Evolutionary conservation across 1,140 invertebrate genomes (phyloP).

Genomic region (Sycobia sp.): DNA sequence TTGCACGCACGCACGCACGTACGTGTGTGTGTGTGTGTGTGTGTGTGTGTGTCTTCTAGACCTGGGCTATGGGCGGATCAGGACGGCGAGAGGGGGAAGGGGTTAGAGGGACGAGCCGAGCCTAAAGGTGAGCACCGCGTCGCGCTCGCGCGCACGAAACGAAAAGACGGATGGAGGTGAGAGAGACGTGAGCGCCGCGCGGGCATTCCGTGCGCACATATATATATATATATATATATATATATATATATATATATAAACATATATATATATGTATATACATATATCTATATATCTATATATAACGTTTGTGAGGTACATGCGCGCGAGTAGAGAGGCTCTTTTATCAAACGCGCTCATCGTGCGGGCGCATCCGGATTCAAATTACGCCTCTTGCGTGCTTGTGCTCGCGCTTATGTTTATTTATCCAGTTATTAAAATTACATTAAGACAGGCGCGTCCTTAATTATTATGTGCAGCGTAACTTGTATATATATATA

Average conservation of each 20-base stretch:
- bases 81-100: no score
- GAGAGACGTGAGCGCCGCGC: no score
- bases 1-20: no score
- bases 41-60: no score
- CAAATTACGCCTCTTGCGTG: conserved; percentile 58
- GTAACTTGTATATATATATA: conserved; percentile 27
- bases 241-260: no score
- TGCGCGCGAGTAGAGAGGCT: background rate
- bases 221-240: no score
- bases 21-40: background rate
- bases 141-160: no score
- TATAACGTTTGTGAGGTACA: no score
- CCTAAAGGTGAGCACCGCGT: background rate
- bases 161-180: background rate
- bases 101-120: no score
- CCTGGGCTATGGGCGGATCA: no score
- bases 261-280: no score
- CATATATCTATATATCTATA: no score
- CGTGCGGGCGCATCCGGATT: conserved; percentile 60
- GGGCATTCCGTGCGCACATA: background rate
- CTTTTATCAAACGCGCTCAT: conserved; percentile 58
- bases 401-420: conserved; percentile 56
- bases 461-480: conserved; percentile 44
- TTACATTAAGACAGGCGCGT: conserved; percentile 51
- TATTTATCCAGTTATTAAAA: conserved; percentile 62